Percentiles rank a stretch among this genome's conserved stretches.
phyloP scores from a whole-genome alignment of 2,797 vertebrate genomes.

The Chanos chanos region DNA sequence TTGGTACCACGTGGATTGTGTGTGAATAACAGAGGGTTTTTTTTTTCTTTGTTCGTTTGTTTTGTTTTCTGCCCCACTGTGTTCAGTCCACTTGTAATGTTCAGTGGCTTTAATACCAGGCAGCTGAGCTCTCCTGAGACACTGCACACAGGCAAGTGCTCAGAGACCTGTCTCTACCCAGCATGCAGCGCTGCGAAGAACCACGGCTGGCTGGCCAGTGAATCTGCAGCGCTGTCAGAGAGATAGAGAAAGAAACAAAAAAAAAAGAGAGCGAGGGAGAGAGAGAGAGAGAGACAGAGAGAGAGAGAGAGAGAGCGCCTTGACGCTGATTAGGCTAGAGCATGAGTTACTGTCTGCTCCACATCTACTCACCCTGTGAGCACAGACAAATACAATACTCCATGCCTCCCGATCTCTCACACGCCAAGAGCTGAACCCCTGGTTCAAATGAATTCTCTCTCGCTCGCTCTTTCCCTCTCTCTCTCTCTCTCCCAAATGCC shows the following conservation, averaged over 20 bases:
- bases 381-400: background rate
- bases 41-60: no score
- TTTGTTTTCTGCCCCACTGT: no score
- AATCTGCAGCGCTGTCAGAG: conserved; percentile 26
- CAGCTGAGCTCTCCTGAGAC: background rate
- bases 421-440: no score
- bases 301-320: background rate
- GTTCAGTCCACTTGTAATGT: no score
- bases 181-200: conserved; percentile 1
- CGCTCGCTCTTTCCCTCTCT: no score
- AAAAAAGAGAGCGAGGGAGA: background rate
- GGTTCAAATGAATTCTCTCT: no score
- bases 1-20: no score
- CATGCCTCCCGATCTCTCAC: no score
- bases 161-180: background rate
- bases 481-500: no score
- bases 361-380: background rate
- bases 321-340: conserved; percentile 13
- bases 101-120: background rate
- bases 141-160: background rate
- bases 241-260: background rate
- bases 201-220: conserved; percentile 11
- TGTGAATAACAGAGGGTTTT: no score
- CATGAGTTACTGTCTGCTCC: conserved; percentile 18
- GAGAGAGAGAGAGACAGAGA: background rate